phyloP scores from a whole-genome alignment of 2,797 vertebrate genomes.

The Leptodactylus fallax region DNA sequence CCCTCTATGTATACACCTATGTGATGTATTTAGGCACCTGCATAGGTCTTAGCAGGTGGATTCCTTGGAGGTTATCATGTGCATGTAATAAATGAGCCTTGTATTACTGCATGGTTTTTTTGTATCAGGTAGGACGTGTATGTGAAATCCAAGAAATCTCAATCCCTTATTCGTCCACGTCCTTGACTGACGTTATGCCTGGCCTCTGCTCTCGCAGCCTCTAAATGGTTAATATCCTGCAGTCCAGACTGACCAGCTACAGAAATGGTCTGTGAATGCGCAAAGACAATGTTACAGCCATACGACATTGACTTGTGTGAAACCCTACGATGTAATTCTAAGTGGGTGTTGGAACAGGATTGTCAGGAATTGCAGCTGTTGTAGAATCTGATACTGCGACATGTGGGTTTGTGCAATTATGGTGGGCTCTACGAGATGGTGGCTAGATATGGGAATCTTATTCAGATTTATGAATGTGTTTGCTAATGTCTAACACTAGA shows the following conservation, averaged over 20 bases:
- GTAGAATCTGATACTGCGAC: background rate
- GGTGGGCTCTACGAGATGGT: background rate
- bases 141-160: background rate
- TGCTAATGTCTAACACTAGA: background rate
- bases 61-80: background rate
- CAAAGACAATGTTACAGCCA: background rate
- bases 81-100: too few relatives aligned
- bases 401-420: background rate
- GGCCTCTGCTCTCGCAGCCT: too few relatives aligned
- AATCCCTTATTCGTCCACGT: too few relatives aligned
- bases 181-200: too few relatives aligned
- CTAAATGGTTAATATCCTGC: background rate
- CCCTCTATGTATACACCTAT: background rate
- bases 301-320: background rate
- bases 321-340: background rate
- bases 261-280: background rate
- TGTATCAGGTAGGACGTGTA: too few relatives aligned
- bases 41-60: background rate
- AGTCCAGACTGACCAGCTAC: background rate
- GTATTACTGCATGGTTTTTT: too few relatives aligned
- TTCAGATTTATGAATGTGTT: background rate
- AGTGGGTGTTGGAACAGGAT: background rate
- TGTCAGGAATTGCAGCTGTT: constrained; percentile 5
- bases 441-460: background rate
- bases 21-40: too few relatives aligned